A percentile compares a stretch with the other conserved stretches of the same genome.
Evolutionary conservation across 2,797 vertebrate species (phyloP).

Genomic region (Mormyrops boulengeri): DNA sequence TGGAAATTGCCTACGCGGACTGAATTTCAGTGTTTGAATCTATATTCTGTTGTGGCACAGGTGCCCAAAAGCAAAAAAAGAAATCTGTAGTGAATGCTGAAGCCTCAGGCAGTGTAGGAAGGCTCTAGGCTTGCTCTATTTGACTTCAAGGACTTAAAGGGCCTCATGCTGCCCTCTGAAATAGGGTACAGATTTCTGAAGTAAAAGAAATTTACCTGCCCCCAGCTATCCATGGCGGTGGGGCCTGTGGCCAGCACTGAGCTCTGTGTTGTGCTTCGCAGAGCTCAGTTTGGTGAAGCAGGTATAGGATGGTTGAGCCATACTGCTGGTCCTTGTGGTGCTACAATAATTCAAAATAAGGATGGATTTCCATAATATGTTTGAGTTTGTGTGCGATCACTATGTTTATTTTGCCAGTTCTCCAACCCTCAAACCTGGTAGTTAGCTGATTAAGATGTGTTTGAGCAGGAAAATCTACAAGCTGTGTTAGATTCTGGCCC

Average conservation of each 20-base stretch:
- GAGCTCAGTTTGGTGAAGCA: neutral
- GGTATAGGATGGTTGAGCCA: neutral
- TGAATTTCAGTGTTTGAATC: neutral
- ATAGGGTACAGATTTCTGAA: neutral
- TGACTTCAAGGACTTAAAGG: neutral
- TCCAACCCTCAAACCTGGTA: neutral
- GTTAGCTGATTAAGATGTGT: neutral
- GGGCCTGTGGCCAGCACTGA: neutral
- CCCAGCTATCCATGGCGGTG: neutral
- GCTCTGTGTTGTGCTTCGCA: neutral
- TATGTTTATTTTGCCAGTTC: neutral
- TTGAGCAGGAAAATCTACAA: neutral
- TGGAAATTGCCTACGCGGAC: neutral
- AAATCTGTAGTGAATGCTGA: neutral
- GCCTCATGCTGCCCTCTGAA: neutral
- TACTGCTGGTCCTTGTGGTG: neutral
- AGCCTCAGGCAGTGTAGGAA: neutral
- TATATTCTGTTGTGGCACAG: neutral
- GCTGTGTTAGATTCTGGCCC: neutral
- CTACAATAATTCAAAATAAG: neutral
- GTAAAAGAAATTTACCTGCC: neutral
- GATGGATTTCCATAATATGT: neutral
- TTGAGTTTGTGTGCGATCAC: neutral
- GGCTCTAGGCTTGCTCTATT: neutral
- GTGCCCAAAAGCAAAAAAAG: neutral